Evolutionary conservation across 2,888 invertebrate species (phyloP), one percentile per base, ranked within the genome.

Genomic region (Cremastinae sp.): DNA sequence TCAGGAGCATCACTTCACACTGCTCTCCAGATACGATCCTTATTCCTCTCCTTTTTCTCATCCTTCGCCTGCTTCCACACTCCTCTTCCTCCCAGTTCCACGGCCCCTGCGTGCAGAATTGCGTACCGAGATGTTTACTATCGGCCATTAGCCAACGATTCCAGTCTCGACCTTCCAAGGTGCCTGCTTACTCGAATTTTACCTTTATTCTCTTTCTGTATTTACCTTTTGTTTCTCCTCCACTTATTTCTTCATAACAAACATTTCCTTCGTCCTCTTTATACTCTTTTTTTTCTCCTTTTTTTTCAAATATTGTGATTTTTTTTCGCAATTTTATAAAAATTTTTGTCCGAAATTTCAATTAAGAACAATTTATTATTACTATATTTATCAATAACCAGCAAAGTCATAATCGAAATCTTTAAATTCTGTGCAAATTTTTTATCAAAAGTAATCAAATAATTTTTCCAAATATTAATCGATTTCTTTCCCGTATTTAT

Each of bases 61-160:
- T 28, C 5, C 28, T 28, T 20, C 36, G 54, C 5, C 28, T 28
- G 2, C 28, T 28, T 28, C 28, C 5, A 2, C 5, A 2, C 28
- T 28, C 28, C 62, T 62, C 68, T 69, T 74, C 62, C 47, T 38
- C 69, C 41, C 49, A 28, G 59, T 38, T 69, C 66, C 65, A 49
- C 43, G 65, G 53, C 41, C 45, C 51, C 62, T 69, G 38, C 22
- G 66, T 36, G 56, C 74, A 47, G 38, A 73, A 61, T 68, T 59
- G 66, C 65, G 62, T 56, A 20, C 43, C 71, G 47, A 76, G 69
- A 73, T 69, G 78, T 79, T 79, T 79, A 78, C 79, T 79, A 79
- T 79, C 79, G 75, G 75, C 86, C 86, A 87, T 88, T 87, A 87
- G 84, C 83, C 84, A 82, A 79, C 84, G 82, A 87, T 86, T 85